phyloP scores from a whole-genome alignment of 2,888 invertebrate genomes.

The Encarsia formosa region DNA sequence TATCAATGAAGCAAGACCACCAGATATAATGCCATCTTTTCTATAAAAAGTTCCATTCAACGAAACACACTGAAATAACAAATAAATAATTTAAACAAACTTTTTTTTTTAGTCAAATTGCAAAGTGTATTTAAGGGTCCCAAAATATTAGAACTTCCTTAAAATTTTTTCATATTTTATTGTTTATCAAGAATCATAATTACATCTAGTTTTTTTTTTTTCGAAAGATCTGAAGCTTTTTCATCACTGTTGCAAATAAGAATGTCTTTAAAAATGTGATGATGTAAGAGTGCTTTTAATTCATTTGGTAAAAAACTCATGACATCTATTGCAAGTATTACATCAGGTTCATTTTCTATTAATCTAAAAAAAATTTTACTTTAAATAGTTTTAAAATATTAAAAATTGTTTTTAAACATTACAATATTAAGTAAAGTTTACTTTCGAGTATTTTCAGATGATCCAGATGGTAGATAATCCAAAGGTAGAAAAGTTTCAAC shows the following conservation, averaged over 20 bases:
- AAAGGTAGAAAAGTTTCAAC: constrained; percentile 95
- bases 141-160: background rate
- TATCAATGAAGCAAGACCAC: constrained; percentile 21
- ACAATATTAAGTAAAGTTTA: no score
- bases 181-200: background rate
- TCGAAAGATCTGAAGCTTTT: background rate
- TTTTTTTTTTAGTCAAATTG: background rate
- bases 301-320: background rate
- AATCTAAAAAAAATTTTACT: constrained; percentile 3
- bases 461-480: constrained; percentile 86
- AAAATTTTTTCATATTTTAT: background rate
- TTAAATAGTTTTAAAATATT: no score
- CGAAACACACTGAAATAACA: constrained; percentile 24
- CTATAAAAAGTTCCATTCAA: constrained; percentile 25
- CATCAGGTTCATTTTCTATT: background rate
- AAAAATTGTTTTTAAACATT: no score
- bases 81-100: background rate
- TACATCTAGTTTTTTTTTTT: constrained; percentile 11
- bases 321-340: constrained; percentile 1
- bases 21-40: constrained; percentile 26
- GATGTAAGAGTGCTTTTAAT: background rate
- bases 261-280: constrained; percentile 1
- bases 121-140: background rate
- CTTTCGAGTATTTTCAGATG: background rate
- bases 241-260: constrained; percentile 24